A percentile compares a stretch with the other conserved stretches of the same genome.
Evolutionary conservation across 2,113 vertebrate genomes (phyloP).

Genomic region (Chaenocephalus aceratus): DNA sequence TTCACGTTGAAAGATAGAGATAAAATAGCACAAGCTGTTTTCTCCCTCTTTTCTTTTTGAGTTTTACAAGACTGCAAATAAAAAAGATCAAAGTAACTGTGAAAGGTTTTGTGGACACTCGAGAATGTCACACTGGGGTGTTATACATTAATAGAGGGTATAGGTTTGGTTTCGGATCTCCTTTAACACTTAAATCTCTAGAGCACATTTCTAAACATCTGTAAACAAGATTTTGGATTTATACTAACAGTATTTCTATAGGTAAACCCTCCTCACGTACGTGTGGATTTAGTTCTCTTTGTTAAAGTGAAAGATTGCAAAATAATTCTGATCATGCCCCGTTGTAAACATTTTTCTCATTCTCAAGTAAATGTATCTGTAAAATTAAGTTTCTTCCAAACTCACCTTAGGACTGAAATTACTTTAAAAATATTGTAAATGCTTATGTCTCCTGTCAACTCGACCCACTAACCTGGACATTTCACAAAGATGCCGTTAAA

Average conservation of each 20-base stretch:
- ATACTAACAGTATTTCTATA: slow-evolving; percentile 41
- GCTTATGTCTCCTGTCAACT: slow-evolving; percentile 70
- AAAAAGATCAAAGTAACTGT: slow-evolving; percentile 81
- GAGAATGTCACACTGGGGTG: slow-evolving; percentile 82
- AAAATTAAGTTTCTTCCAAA: slow-evolving; percentile 49
- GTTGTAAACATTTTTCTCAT: slow-evolving; percentile 57
- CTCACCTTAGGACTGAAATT: slow-evolving; percentile 47
- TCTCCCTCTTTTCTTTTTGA: slow-evolving; percentile 63
- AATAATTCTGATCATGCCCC: slow-evolving; percentile 63
- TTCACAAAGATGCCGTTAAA: slow-evolving; percentile 73
- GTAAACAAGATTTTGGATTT: slow-evolving; percentile 73
- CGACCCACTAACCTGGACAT: slow-evolving; percentile 74
- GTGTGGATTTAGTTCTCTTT: slow-evolving; percentile 31
- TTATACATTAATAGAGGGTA: slow-evolving; percentile 72
- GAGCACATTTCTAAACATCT: slow-evolving; percentile 67
- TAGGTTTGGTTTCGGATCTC: slow-evolving; percentile 77
- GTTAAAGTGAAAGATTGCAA: slow-evolving; percentile 65
- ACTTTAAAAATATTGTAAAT: slow-evolving; percentile 68
- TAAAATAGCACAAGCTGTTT: slow-evolving; percentile 55
- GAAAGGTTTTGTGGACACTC: slow-evolving; percentile 76
- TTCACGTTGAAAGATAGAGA: slow-evolving; percentile 61
- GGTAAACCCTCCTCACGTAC: slow-evolving; percentile 34
- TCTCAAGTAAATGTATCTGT: slow-evolving; percentile 42
- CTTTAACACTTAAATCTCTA: slow-evolving; percentile 63
- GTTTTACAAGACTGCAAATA: slow-evolving; percentile 81